Base-by-base conservation (phyloP, 2,888 invertebrate genomes). In the Gastrophysa polygoni region DNA sequence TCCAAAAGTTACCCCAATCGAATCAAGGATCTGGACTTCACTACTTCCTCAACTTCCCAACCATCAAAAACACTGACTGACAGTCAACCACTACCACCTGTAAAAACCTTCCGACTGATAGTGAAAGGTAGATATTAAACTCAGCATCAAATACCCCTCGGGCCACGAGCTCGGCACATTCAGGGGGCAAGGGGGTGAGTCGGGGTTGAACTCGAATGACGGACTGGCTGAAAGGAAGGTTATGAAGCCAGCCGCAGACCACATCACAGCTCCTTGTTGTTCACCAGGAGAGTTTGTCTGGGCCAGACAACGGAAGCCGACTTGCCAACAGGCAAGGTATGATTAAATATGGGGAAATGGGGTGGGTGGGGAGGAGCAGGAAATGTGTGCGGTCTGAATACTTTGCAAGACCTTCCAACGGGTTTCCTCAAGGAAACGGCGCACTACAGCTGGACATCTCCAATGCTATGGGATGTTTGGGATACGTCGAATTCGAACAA, bases 211-310 rank as follows among this genome's bases (percentile, higher is more conserved):
- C 65, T 67, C 66, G 64, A 68, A 70, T 76, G 76, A 76, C 75
- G 77, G 77, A 74, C 77, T 75, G 76, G 72, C 74, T 75, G 72
- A 76, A 75, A 75, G 77, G 77, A 70, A 74, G 78, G 77, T 78
- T 78, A 77, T 77, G 77, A 77, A 78, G 74, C 75, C 71, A 67
- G 69, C 79, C 78, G 71, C 78, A 79, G 74, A 78, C 79, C 79
- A 79, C 79, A 79, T 78, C 79, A 79, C 71, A 78, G 79, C 76
- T 76, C 72, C 75, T 76, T 77, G 73, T 75, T 79, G 75, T 75
- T 75, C 78, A 74, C 73, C 64, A 62, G 70, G 68, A 70, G 71
- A 65, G 64, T 61, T 61, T 67, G 60, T 63, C 61, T 71, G 71
- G 71, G 69, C 68, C 69, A 64, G 71, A 72, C 69, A 67, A 70